Conservation (phyloP, 1,140 invertebrate genomes). For the Pachyrhynchus sulphureomaculatus region DNA sequence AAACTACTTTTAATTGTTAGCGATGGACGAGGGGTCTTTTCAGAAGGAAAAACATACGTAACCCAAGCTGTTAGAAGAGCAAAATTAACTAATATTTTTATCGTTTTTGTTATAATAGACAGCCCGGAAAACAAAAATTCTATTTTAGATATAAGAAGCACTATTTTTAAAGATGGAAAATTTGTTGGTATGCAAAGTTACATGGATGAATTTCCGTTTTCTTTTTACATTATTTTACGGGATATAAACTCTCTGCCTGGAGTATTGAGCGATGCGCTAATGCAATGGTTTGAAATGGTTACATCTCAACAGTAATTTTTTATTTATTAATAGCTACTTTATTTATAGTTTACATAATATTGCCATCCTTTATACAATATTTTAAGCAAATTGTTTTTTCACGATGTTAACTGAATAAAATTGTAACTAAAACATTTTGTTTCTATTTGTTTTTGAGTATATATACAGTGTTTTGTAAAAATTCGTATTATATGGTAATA, state of each 20-base stretch:
- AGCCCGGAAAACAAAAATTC: constrained; percentile 90
- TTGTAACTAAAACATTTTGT: too few relatives aligned
- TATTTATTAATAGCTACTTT: not conserved
- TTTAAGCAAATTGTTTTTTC: too few relatives aligned
- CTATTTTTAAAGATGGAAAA: constrained; percentile 69
- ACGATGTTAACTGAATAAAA: too few relatives aligned
- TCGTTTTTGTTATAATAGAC: constrained; percentile 95
- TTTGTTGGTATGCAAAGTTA: constrained; percentile 69
- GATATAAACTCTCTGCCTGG: constrained; percentile 85
- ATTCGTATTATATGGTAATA: too few relatives aligned
- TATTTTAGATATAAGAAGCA: constrained; percentile 85
- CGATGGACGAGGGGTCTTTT: constrained; percentile 91
- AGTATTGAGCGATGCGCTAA: constrained; percentile 90
- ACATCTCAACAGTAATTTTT: constrained; percentile 11
- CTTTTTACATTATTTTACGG: constrained; percentile 94
- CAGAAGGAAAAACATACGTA: constrained; percentile 81
- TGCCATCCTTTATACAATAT: not conserved
- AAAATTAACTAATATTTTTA: constrained; percentile 80
- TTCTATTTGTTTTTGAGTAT: too few relatives aligned
- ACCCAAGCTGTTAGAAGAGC: constrained; percentile 77
- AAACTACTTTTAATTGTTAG: constrained; percentile 92
- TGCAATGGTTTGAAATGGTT: constrained; percentile 98
- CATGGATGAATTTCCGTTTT: constrained; percentile 96
- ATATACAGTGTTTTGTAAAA: too few relatives aligned
- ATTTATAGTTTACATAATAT: not conserved